These are phyloP conservation scores for Beaufortia kweichowensis DNA, from an alignment of 2,113 vertebrate genomes.

Conservation along the genomic window DNA sequence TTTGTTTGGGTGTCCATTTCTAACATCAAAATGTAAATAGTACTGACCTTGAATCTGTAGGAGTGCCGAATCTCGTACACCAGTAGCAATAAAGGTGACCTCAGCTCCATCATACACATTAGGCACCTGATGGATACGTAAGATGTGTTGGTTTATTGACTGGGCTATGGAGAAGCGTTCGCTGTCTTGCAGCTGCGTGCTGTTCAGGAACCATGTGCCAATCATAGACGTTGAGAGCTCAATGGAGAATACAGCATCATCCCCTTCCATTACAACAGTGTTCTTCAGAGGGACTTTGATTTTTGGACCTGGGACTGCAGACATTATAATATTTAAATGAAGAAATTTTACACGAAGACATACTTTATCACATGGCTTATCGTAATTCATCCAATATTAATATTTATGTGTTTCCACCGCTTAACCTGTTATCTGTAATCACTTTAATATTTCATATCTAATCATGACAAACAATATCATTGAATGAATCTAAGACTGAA, in stretches of 20 bases:
- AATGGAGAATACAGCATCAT: constrained; percentile 80
- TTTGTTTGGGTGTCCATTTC: too few relatives aligned
- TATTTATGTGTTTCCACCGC: too few relatives aligned
- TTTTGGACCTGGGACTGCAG: constrained; percentile 79
- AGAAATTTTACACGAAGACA: too few relatives aligned
- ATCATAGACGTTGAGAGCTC: constrained; percentile 77
- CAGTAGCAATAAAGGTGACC: constrained; percentile 80
- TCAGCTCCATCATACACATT: constrained; percentile 71
- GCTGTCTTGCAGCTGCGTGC: constrained; percentile 70
- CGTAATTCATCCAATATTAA: too few relatives aligned
- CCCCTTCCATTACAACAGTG: constrained; percentile 66
- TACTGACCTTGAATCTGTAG: constrained; percentile 82
- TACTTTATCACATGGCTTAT: too few relatives aligned
- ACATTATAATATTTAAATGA: not conserved
- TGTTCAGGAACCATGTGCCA: constrained; percentile 85
- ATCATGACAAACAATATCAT: too few relatives aligned
- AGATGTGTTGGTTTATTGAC: constrained; percentile 69
- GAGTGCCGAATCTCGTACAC: constrained; percentile 75
- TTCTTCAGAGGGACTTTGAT: constrained; percentile 75
- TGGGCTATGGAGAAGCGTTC: constrained; percentile 65
- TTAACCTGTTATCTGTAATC: too few relatives aligned
- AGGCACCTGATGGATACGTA: constrained; percentile 68
- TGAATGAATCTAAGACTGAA: too few relatives aligned
- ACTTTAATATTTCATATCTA: too few relatives aligned
- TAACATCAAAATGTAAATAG: not conserved